A percentile compares a stretch with the other conserved stretches of the same genome.
phyloP scores from a whole-genome alignment of 2,888 invertebrate species.

The Mesorhabditis spiculigera region DNA sequence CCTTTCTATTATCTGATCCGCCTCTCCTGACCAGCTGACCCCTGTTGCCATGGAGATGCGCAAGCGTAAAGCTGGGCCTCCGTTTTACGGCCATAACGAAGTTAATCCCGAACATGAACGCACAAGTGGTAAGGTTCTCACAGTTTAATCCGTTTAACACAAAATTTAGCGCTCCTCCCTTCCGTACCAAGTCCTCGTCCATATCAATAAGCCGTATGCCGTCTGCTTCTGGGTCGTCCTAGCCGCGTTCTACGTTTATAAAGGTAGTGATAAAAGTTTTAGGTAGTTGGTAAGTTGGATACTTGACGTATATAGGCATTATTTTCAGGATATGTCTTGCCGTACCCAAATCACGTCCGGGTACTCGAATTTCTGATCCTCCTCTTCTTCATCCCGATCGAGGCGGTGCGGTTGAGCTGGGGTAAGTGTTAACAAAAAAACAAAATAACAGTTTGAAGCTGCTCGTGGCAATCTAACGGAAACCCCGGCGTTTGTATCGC shows the following conservation, averaged over 20 bases:
- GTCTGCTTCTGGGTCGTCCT: slow-evolving; percentile 24
- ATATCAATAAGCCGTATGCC: slow-evolving; percentile 22
- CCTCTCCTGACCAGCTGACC: too few species aligned
- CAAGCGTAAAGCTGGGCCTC: too few species aligned
- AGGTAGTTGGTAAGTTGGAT: slow-evolving; percentile 10
- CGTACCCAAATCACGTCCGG: slow-evolving; percentile 26
- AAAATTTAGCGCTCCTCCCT: slow-evolving; percentile 32
- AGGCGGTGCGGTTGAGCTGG: slow-evolving; percentile 29
- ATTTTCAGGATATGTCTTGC: slow-evolving; percentile 19
- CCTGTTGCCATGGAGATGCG: too few species aligned
- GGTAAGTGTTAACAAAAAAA: slow-evolving; percentile 18
- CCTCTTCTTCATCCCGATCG: slow-evolving; percentile 30
- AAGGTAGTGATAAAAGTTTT: background rate
- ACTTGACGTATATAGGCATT: background rate
- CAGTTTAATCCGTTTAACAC: background rate
- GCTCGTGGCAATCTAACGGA: slow-evolving; percentile 37
- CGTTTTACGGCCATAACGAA: too few species aligned
- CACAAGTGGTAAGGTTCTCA: background rate
- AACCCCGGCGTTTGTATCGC: slow-evolving; percentile 30
- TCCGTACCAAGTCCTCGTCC: slow-evolving; percentile 32
- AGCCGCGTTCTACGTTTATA: slow-evolving; percentile 9
- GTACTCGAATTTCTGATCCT: slow-evolving; percentile 29
- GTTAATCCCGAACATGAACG: background rate
- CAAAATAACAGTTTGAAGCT: background rate
- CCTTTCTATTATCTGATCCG: too few species aligned